Conservation (phyloP, 53 echinoderm and acorn worm species). For the Echinarachnius parma region DNA sequence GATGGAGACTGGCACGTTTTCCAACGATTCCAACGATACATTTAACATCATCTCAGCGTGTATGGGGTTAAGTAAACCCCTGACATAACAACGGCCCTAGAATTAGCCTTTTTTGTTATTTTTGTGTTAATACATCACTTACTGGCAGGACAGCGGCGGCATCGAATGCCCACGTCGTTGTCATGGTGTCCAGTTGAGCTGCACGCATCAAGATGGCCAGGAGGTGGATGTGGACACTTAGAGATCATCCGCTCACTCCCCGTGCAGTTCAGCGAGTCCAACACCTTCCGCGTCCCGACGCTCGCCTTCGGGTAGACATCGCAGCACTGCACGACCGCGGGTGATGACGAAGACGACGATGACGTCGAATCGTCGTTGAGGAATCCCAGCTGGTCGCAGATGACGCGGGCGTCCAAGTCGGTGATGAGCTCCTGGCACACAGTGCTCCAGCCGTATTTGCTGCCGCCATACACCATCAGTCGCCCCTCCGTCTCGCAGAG, state of each 20-base stretch:
- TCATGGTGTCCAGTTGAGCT: background rate
- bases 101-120: no score
- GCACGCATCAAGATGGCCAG: conserved; percentile 1
- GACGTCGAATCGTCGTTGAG: background rate
- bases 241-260: conserved; percentile 8
- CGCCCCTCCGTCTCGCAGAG: conserved; percentile 16
- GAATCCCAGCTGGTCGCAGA: conserved; percentile 22
- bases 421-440: conserved; percentile 23
- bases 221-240: conserved; percentile 8
- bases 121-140: background rate
- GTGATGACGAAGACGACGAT: no score
- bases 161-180: conserved; percentile 32
- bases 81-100: background rate
- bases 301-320: conserved; percentile 1
- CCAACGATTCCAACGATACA: background rate
- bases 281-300: background rate
- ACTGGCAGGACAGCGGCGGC: conserved; percentile 3
- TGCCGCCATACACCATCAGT: background rate
- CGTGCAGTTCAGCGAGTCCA: conserved; percentile 24
- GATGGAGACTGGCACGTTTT: background rate
- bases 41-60: background rate
- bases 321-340: conserved; percentile 21
- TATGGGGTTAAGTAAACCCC: background rate
- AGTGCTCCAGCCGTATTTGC: conserved; percentile 9
- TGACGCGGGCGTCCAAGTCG: conserved; percentile 17